Evolutionary conservation across 2,797 vertebrate species (phyloP), one percentile per base, ranked within the genome.

Genomic region (Molossus alvarezi): DNA sequence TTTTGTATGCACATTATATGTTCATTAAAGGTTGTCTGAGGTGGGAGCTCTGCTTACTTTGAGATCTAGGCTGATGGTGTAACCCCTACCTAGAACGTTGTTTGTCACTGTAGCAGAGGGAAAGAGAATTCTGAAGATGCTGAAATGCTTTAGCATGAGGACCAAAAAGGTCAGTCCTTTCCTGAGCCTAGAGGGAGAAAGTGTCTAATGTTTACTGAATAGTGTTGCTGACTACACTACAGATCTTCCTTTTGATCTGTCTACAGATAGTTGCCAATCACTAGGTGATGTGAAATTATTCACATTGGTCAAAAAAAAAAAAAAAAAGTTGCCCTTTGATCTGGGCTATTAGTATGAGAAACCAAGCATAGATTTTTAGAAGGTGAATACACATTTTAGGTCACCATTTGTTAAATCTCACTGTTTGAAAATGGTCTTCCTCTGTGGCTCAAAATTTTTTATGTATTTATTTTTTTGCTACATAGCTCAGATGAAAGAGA

Each of bases 371-470:
- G 51, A 9, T 51, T 88, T 65, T 77, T 60, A 80, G 65, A 82
- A 64, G 4, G 58, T 13, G 1, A 90, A 62, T 71, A 33, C 1
- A 29, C n/a, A 65, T 64, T 62, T 88, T 10, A 86, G 64, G 27
- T 27, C 33, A 87, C 3, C 60, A 14, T 88, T 88, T 71, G 21
- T 60, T 86, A 90, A 77, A 92, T 11, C 15, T 79, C 17, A 60
- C 9, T 55, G 1, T 48, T 58, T 57, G 69, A 51, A 69, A 82
- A 57, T 1, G 15, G 5, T 72, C 91, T 96, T 89, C 21, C 23
- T 94, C 17, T 45, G 33, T 12, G 82, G 69, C 14, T 93, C 82
- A 87, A 41, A 23, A 41, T 86, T 90, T 92, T 45, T 93, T 51
- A 73, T 80, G 3, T 45, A 5, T 45, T 45, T 25, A 41, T 86